phyloP scores from a whole-genome alignment of 2,797 vertebrate species.

The Discoglossus pictus region DNA sequence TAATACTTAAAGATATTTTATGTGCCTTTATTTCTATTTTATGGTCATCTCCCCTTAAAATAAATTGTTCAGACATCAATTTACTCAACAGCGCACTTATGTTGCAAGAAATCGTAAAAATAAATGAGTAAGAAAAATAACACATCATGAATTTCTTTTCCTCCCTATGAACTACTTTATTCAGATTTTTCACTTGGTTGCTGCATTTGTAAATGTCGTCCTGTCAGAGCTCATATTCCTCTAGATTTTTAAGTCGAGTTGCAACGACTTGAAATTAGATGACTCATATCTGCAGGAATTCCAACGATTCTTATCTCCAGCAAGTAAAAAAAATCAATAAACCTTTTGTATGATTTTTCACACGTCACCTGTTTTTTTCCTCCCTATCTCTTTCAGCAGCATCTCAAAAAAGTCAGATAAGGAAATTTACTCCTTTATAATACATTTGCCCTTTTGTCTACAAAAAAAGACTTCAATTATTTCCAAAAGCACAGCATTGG shows the following conservation, averaged over 20 bases:
- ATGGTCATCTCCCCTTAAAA: conserved; percentile 27
- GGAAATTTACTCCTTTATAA: conserved; percentile 55
- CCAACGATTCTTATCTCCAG: conserved; percentile 55
- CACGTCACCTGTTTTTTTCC: conserved; percentile 55
- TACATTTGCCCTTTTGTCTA: conserved; percentile 52
- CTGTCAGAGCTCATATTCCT: conserved; percentile 33
- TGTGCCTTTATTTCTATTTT: no score
- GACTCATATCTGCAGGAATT: conserved; percentile 55
- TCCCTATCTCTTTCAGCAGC: conserved; percentile 46
- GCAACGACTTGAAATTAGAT: conserved; percentile 47
- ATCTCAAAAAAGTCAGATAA: conserved; percentile 57
- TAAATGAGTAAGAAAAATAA: conserved; percentile 40
- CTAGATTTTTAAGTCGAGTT: conserved; percentile 20
- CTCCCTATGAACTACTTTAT: conserved; percentile 1
- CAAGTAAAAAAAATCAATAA: conserved; percentile 56
- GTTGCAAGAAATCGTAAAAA: conserved; percentile 32
- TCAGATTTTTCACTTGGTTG: conserved; percentile 27
- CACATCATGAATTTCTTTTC: conserved; percentile 1
- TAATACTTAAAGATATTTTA: conserved; percentile 31
- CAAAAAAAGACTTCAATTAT: conserved; percentile 51
- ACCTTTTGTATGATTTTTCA: conserved; percentile 57
- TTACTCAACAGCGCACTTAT: conserved; percentile 14
- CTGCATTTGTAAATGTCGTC: conserved; percentile 32
- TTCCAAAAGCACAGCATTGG: not conserved
- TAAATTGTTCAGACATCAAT: conserved; percentile 35